A percentile compares a stretch with the other conserved stretches of the same genome.
Evolutionary conservation across 2,797 vertebrate species (phyloP).

Genomic region (Sternotherus odoratus): DNA sequence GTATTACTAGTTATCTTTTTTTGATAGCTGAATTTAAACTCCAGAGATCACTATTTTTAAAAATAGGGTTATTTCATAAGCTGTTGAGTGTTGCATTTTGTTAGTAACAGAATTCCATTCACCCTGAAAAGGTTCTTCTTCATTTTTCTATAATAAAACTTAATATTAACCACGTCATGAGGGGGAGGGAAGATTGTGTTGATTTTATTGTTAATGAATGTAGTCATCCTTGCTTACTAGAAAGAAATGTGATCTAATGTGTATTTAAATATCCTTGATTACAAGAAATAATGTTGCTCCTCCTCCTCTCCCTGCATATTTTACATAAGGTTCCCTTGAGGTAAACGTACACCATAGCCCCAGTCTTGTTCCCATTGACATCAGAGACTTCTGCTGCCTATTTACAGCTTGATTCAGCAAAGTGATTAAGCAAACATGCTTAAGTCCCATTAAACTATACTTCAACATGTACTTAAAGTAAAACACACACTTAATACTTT

Average conservation of each 20-base stretch:
- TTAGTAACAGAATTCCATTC: neutral
- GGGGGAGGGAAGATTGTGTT: neutral
- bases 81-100: neutral
- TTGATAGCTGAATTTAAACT: neutral
- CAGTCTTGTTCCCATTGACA: neutral
- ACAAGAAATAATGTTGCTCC: neutral
- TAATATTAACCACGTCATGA: neutral
- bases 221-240: neutral
- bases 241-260: neutral
- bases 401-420: neutral
- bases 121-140: neutral
- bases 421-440: neutral
- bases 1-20: neutral
- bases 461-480: neutral
- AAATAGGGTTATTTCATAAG: neutral
- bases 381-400: neutral
- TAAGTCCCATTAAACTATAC: neutral
- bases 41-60: neutral
- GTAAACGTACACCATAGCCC: neutral
- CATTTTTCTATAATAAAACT: neutral
- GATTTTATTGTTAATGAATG: neutral
- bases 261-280: neutral
- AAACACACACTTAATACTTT: neutral
- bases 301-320: no score
- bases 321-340: neutral